Base-by-base conservation (phyloP, 2,113 vertebrate genomes). In the Lagenorhynchus albirostris region DNA sequence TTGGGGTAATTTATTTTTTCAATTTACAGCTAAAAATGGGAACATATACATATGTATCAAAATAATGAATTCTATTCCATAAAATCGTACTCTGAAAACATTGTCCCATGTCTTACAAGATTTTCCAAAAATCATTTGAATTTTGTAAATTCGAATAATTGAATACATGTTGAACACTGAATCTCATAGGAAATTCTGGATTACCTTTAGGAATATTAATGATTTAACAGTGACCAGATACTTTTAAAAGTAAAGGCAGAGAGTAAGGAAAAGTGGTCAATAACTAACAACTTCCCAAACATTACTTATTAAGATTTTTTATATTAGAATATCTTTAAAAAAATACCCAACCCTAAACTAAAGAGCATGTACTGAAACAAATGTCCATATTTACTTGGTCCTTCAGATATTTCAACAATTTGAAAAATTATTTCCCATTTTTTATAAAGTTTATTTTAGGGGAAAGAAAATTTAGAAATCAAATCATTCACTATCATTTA, bases 61-160 rank as follows among this genome's bases (percentile, higher is more conserved):
- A 89, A 86, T 38, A 95, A 76, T 95, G 6, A 93, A 80, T 38
- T 47, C 6, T 68, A 38, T 47, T 88, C 31, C 31, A 68, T 83
- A 95, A 94, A 92, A 81, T 93, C 55, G 86, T 62, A 89, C 50
- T 86, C 55, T 87, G n/a, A 96, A 89, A 91, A 91, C 68, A 97
- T 55, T 44, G 77, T 73, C 41, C 18, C 47, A 93, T 60, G 33
- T 80, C 65, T 94, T 74, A 53, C 5, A 55, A 91, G 79, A 89
- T 76, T 92, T 71, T 53, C 8, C 26, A 83, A 91, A 94, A 70
- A 23, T 26, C 9, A 1, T 41, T 50, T 74, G 31, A 63, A 71
- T 82, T 81, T 63, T 94, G 25, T 53, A 73, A 94, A 84, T 65
- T 65, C 60, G 33, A 47, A 21, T 60, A 77, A 82, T 14, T 83